Percentiles rank a stretch among this genome's conserved stretches.
Conservation (phyloP, 2,797 vertebrate species). For the Alca torda region DNA sequence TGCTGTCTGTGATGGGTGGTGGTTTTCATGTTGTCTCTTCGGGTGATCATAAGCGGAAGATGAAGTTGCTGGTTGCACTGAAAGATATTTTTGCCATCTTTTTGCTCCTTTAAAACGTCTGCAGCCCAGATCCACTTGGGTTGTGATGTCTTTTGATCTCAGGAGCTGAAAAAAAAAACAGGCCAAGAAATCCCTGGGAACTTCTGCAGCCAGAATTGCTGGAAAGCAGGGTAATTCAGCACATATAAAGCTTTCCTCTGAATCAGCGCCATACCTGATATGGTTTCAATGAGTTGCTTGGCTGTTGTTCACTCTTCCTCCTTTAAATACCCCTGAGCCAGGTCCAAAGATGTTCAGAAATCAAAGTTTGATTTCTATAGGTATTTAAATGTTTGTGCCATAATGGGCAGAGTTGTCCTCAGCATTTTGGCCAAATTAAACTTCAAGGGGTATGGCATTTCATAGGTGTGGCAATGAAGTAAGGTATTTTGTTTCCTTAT, state of each 20-base stretch:
- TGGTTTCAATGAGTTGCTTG: neutral
- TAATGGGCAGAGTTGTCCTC: neutral
- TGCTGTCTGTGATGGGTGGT: neutral
- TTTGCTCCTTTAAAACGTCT: neutral
- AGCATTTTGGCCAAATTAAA: neutral
- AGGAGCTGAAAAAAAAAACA: neutral
- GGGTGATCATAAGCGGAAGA: neutral
- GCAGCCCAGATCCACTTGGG: neutral
- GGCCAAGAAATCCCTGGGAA: neutral
- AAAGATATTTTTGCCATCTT: neutral
- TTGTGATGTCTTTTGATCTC: neutral
- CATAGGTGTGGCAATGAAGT: neutral
- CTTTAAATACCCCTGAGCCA: neutral
- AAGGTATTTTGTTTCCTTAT: neutral
- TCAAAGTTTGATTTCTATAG: neutral
- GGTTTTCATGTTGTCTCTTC: neutral
- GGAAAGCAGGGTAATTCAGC: neutral
- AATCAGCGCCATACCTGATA: neutral
- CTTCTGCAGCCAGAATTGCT: neutral
- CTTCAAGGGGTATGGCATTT: neutral
- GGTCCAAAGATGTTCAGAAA: neutral
- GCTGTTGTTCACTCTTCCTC: neutral
- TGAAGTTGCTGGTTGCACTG: neutral
- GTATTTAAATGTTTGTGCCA: neutral
- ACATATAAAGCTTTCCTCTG: neutral